These are phyloP conservation scores for Prunella strophiata DNA, from an alignment of 2,797 vertebrate genomes.

Conservation along the genomic window DNA sequence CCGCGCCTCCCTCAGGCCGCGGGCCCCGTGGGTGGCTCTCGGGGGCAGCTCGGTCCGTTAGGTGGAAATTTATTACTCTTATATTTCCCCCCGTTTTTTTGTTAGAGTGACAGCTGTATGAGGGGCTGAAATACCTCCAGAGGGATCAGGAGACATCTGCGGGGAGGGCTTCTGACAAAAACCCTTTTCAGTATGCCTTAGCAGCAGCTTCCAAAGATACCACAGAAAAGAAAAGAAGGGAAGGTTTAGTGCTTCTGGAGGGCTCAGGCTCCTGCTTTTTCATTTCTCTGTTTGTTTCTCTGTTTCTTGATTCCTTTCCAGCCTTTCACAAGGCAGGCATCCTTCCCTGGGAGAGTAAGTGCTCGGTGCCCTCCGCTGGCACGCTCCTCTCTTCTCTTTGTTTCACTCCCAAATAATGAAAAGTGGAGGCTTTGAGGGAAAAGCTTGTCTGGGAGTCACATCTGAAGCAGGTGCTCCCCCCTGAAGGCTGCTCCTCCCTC, in stretches of 20 bases:
- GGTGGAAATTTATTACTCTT: constrained; percentile 66
- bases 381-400: background rate
- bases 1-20: constrained; percentile 5
- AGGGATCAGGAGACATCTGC: constrained; percentile 74
- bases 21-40: constrained; percentile 65
- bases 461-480: background rate
- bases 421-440: background rate
- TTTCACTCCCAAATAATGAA: background rate
- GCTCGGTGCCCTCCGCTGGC: background rate
- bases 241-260: constrained; percentile 24
- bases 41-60: background rate
- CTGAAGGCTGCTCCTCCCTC: background rate
- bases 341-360: background rate
- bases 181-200: constrained; percentile 20
- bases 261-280: background rate
- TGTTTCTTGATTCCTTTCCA: constrained; percentile 13
- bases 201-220: constrained; percentile 36
- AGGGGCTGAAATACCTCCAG: constrained; percentile 78
- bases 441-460: background rate
- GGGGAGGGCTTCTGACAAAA: constrained; percentile 49
- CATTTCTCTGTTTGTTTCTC: constrained; percentile 7
- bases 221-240: background rate
- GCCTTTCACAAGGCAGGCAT: background rate
- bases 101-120: constrained; percentile 81
- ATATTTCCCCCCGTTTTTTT: constrained; percentile 22